phyloP scores from a whole-genome alignment of 35 echinoderm and acorn worm species.

The Diadema setosum region DNA sequence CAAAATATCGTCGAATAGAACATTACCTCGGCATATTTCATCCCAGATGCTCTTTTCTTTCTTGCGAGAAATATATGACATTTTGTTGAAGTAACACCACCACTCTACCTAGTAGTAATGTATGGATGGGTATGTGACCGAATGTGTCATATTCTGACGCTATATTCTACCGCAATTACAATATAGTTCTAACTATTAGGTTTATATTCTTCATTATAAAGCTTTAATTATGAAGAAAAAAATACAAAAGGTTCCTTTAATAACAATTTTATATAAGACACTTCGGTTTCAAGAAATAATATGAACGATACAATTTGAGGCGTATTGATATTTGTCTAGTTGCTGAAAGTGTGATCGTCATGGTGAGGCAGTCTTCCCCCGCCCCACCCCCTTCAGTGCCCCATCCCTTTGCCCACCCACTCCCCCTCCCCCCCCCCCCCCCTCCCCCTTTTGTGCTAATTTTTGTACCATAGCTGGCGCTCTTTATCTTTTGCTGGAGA shows the following conservation, averaged over 20 bases:
- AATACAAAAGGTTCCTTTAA: background rate
- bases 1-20: background rate
- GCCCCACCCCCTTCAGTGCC: too few species aligned
- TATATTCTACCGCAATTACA: background rate
- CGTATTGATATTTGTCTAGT: background rate
- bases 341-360: background rate
- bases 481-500: too few species aligned
- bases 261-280: background rate
- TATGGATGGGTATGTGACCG: background rate
- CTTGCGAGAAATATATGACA: background rate
- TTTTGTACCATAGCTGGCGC: too few species aligned
- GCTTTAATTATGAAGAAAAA: background rate
- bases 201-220: background rate
- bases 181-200: background rate
- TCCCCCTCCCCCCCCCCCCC: background rate
- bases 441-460: too few species aligned
- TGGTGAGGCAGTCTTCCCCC: constrained; percentile 1
- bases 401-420: background rate
- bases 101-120: background rate
- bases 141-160: background rate
- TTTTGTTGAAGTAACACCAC: background rate
- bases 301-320: background rate
- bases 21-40: constrained; percentile 1
- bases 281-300: background rate
- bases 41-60: constrained; percentile 6